Evolutionary conservation across 2,797 vertebrate species (phyloP).

Genomic region (Decapterus maruadsi): DNA sequence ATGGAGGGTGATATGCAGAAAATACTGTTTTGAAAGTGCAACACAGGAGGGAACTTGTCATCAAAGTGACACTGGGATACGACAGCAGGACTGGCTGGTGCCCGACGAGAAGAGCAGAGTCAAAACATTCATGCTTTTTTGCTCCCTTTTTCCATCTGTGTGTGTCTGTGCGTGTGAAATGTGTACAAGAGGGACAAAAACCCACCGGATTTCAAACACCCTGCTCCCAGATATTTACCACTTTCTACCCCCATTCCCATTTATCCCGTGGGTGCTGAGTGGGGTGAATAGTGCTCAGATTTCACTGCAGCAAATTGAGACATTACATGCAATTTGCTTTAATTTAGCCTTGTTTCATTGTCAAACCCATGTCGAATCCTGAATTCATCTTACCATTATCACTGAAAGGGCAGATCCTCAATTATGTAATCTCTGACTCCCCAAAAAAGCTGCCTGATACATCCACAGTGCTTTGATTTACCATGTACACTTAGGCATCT

Average conservation of each 20-base stretch:
- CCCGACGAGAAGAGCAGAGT: conserved; percentile 19
- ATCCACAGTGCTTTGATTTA: conserved; percentile 6
- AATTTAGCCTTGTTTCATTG: conserved; percentile 48
- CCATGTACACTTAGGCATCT: neutral
- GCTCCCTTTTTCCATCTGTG: conserved; percentile 18
- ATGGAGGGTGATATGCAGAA: conserved; percentile 13
- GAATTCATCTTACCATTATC: conserved; percentile 37
- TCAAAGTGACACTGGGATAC: conserved; percentile 11
- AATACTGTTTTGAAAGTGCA: conserved; percentile 32
- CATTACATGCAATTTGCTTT: conserved; percentile 67
- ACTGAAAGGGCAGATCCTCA: conserved; percentile 19
- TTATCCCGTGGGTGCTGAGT: conserved; percentile 46
- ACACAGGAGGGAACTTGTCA: conserved; percentile 33
- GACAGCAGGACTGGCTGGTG: conserved; percentile 22
- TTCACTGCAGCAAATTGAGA: conserved; percentile 59
- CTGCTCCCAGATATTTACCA: conserved; percentile 33
- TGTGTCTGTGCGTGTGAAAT: conserved; percentile 4
- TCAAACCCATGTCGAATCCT: conserved; percentile 20
- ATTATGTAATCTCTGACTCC: conserved; percentile 18
- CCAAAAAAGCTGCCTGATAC: neutral
- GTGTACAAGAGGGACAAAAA: neutral
- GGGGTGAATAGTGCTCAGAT: conserved; percentile 56
- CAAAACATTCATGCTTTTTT: conserved; percentile 31
- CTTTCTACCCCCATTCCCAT: conserved; percentile 24
- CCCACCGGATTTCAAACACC: conserved; percentile 22